Percentiles rank a stretch among this genome's conserved stretches.
Evolutionary conservation across 2,113 vertebrate species (phyloP).

Genomic region (Mystacornis crossleyi): DNA sequence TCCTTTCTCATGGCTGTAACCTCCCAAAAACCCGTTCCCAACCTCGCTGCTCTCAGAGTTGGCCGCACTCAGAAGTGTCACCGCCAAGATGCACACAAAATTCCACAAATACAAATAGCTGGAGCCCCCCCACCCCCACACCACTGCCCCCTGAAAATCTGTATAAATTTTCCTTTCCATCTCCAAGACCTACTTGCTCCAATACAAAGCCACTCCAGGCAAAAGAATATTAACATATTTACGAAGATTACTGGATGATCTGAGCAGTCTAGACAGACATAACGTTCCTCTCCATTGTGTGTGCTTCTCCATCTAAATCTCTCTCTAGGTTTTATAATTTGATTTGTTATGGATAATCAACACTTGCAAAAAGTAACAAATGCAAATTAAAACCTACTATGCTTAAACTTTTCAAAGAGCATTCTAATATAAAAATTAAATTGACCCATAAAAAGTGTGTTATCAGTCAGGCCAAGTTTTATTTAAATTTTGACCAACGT

Average conservation of each 20-base stretch:
- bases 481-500: background rate
- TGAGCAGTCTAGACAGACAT: slow-evolving; percentile 22
- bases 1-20: background rate
- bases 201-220: slow-evolving; percentile 4
- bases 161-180: slow-evolving; percentile 12
- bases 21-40: background rate
- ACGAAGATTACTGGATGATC: slow-evolving; percentile 33
- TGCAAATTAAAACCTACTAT: background rate
- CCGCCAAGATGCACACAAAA: background rate
- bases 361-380: background rate
- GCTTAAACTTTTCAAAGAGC: background rate
- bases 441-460: background rate
- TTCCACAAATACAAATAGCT: background rate
- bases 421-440: background rate
- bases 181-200: slow-evolving; percentile 6
- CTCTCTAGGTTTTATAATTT: background rate
- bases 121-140: background rate
- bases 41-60: background rate
- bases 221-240: slow-evolving; percentile 43
- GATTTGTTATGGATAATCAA: background rate
- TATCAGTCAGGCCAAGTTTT: background rate
- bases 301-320: background rate
- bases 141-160: slow-evolving; percentile 37
- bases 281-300: background rate
- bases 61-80: background rate